Base-by-base conservation (phyloP, 2,797 vertebrate species). In the Pteronotus mesoamericanus region DNA sequence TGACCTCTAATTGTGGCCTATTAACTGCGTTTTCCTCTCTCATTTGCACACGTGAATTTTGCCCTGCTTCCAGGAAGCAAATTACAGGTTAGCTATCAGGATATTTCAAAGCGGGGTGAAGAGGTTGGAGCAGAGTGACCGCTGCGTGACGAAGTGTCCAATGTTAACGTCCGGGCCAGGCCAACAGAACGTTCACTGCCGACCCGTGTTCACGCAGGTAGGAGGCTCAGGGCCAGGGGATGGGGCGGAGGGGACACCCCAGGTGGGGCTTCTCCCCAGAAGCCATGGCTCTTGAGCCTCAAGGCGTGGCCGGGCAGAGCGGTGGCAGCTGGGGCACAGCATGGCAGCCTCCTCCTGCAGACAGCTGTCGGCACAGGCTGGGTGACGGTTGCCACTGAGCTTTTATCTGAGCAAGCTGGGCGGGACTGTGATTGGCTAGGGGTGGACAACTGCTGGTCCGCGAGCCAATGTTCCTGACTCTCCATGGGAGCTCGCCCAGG, bases 121-220 rank as follows among this genome's bases (percentile, higher is more conserved):
- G 91, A 97, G 97, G 78, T 98, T 98, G 83, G 98, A 98, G 77
- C 97, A 97, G 91, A 98, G 97, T 72, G 95, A 98, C 32, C 96
- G 96, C 96, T 97, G 97, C 92, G 37, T 98, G 5, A 98, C 98
- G 98, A 98, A 98, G 90, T 99, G 98, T 97, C 98, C 98, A 0
- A 59, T 98, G 37, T 94, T 97, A 89, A 96, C 94, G 89, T 87
- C 90, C 6, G 91, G 98, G 94, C 98, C 96, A 82, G 98, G 96
- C 97, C 98, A 84, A 89, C 98, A 98, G 94, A 96, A 95, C 11
- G 97, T 98, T 97, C 95, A 89, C 71, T 98, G 98, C 91, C 90
- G 97, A 86, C 97, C 98, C 48, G 96, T 96, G 26, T 98, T 97
- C 68, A 96, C 98, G 37, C 98, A 99, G 98, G 98, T 99, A 97